A percentile compares a stretch with the other conserved stretches of the same genome.
Evolutionary conservation across 2,888 invertebrate species (phyloP).

Genomic region (Sinodicranocentrus sp.): DNA sequence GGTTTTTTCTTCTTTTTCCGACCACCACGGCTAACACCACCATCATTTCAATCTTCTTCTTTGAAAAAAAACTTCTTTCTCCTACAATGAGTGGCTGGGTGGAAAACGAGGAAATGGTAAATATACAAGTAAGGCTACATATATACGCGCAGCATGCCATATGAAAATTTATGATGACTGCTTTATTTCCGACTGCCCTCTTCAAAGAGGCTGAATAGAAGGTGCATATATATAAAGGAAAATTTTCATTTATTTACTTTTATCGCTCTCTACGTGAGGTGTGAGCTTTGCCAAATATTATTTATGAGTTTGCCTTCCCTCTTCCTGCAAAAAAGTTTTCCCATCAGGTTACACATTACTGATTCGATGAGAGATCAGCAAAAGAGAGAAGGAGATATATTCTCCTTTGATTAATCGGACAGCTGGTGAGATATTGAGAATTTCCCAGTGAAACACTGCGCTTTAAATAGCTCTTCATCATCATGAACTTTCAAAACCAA

Average conservation of each 20-base stretch:
- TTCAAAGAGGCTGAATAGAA: constrained; percentile 19
- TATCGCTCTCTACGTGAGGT: constrained; percentile 57
- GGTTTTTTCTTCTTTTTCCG: constrained; percentile 26
- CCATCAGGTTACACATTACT: constrained; percentile 16
- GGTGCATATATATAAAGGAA: constrained; percentile 18
- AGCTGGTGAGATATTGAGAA: constrained; percentile 8
- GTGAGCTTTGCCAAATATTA: constrained; percentile 21
- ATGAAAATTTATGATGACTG: constrained; percentile 63
- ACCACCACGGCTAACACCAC: too few species aligned
- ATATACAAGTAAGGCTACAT: neutral
- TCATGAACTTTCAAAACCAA: constrained; percentile 38
- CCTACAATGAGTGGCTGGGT: neutral
- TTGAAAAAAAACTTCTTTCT: constrained; percentile 18
- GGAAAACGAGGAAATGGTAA: constrained; percentile 11
- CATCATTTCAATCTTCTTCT: too few species aligned
- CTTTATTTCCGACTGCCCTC: constrained; percentile 48
- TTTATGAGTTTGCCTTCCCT: constrained; percentile 34
- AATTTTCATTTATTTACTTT: constrained; percentile 63
- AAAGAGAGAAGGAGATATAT: constrained; percentile 14
- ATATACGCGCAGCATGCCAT: constrained; percentile 31
- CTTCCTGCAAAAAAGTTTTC: constrained; percentile 35
- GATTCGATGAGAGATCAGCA: neutral
- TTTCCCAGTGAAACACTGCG: neutral
- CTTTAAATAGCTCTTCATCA: neutral
- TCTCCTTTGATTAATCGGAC: constrained; percentile 15